Evolutionary conservation across 2,113 vertebrate species (phyloP), one percentile per base, ranked within the genome.

Genomic region (Ochotona princeps): DNA sequence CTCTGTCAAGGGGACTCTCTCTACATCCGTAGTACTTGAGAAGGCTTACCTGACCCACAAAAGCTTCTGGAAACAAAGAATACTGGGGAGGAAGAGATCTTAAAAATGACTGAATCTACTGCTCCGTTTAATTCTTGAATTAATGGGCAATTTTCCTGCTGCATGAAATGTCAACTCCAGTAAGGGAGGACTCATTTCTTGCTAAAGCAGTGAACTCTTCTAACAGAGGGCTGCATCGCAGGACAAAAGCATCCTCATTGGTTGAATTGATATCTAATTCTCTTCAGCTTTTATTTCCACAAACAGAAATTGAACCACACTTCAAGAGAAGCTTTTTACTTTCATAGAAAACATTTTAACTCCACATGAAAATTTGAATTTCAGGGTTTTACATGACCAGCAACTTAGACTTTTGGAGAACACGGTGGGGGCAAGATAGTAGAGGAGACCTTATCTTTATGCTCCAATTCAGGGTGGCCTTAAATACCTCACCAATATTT

Each of bases 61-160:
- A 87, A 25, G 13, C 63, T 93, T 92, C 20, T 73, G 15, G 83
- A 94, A 65, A 86, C 44, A 72, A 89, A 74, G 44, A 82, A 95
- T 14, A 20, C 26, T 65, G 26, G 44, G 25, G 9, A 69, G 25
- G 28, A 74, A 72, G 13, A 8, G n/a, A 91, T 67, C 26, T 66
- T 89, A 61, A 91, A 65, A 89, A 74, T 94, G 15, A 69, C 51
- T 51, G 32, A n/a, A n/a, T 73, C 2, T 60, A 82, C n/a, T 21
- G 63, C 63, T 66, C n/a, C 26, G 5, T 35, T 35, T 65, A 86
- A 92, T 11, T 35, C 3, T 20, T 57, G 38, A 96, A 70, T 73
- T 57, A 76, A 20, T 21, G 61, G n/a, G 67, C 23, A 76, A 84
- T 5, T 65, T 81, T 26, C 13, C 18, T 86, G 14, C n/a, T 25